Conservation (phyloP, 2,113 vertebrate genomes). For the Malurus alboscapulatus region DNA sequence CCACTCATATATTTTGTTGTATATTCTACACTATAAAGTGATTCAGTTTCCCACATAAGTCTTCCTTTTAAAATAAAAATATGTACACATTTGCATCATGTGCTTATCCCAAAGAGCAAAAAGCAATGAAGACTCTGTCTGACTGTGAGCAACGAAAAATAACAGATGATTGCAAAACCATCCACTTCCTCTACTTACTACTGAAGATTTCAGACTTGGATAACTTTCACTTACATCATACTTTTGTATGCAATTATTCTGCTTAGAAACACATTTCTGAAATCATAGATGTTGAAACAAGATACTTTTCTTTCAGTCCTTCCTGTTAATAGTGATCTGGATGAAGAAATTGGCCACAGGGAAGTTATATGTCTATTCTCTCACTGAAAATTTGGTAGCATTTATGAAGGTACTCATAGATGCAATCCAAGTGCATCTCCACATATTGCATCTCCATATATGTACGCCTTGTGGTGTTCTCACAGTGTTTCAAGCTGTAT, state of each 20-base stretch:
- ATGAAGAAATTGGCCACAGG: background rate
- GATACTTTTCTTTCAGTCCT: background rate
- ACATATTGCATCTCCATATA: background rate
- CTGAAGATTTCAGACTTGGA: background rate
- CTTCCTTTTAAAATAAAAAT: background rate
- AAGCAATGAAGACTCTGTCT: background rate
- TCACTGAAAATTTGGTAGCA: background rate
- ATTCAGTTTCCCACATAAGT: background rate
- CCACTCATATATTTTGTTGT: background rate
- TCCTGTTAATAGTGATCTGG: background rate
- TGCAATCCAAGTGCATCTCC: background rate
- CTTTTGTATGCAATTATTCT: background rate
- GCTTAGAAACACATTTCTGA: background rate
- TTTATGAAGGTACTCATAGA: background rate
- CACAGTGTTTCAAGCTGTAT: background rate
- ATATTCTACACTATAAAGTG: background rate
- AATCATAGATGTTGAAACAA: background rate
- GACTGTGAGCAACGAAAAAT: background rate
- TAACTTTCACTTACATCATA: background rate
- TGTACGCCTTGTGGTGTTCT: background rate
- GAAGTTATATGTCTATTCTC: background rate
- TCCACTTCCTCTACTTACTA: background rate
- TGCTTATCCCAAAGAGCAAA: background rate
- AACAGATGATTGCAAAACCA: background rate
- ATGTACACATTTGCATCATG: background rate